A percentile compares a stretch with the other conserved stretches of the same genome.
These are phyloP conservation scores for Cliona cf. orientalis DNA, from an alignment of 37 sponge, comb jelly and placozoan species.

Conservation along the genomic window DNA sequence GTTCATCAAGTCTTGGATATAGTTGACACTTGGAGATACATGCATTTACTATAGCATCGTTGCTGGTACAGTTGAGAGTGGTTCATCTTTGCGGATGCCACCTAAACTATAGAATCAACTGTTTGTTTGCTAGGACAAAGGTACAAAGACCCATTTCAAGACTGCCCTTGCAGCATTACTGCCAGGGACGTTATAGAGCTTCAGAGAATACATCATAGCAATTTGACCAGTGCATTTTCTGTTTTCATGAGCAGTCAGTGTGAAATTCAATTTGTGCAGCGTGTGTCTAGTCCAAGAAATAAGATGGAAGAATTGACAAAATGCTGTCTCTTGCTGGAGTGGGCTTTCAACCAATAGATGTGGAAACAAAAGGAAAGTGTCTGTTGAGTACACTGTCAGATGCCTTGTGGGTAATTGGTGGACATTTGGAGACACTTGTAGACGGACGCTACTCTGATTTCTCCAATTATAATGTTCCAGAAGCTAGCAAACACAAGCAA, in stretches of 20 bases:
- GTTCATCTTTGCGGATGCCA: neutral
- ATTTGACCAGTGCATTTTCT: neutral
- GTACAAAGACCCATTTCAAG: neutral
- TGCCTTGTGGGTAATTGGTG: constrained; percentile 11
- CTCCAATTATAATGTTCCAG: neutral
- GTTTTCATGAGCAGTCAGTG: neutral
- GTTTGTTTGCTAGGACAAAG: neutral
- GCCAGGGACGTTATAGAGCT: neutral
- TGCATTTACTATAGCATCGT: neutral
- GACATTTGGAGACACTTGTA: constrained; percentile 1
- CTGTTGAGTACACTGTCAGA: neutral
- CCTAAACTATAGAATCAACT: neutral
- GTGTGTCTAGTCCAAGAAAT: constrained; percentile 1
- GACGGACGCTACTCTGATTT: neutral
- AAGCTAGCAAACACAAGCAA: constrained; percentile 1
- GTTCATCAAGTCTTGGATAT: neutral
- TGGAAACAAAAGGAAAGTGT: constrained; percentile 7
- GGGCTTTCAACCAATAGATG: neutral
- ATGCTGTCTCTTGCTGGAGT: neutral
- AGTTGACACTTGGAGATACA: neutral
- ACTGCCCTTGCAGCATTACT: neutral
- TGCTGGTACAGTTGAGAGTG: neutral
- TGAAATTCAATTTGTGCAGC: neutral
- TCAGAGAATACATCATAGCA: neutral
- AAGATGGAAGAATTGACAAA: neutral